phyloP scores from a whole-genome alignment of 2,888 invertebrate genomes.

The Harmothoe impar region DNA sequence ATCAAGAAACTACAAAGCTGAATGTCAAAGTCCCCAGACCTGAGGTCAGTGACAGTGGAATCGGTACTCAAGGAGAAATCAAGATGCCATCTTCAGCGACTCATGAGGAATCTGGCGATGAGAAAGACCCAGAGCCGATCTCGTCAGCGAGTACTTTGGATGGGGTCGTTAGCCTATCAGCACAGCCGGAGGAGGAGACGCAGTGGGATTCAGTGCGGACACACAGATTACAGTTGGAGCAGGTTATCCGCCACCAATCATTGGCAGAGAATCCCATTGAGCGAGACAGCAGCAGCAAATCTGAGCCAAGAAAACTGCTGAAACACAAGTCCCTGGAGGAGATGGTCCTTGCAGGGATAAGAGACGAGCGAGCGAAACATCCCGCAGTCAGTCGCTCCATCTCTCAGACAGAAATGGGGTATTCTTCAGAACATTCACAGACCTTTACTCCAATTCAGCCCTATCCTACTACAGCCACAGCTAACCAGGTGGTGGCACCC shows the following conservation, averaged over 20 bases:
- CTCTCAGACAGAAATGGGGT: background rate
- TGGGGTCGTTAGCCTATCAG: conserved; percentile 38
- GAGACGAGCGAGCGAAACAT: background rate
- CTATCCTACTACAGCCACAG: conserved; percentile 38
- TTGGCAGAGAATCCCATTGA: background rate
- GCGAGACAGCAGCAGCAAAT: background rate
- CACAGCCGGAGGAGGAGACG: conserved; percentile 13
- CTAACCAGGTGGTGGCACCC: background rate
- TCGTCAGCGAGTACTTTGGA: conserved; percentile 47
- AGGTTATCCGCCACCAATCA: conserved; percentile 6
- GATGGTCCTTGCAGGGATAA: background rate
- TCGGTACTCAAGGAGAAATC: background rate
- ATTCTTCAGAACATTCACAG: background rate
- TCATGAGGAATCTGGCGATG: background rate
- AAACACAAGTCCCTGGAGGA: background rate
- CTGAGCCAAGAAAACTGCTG: background rate
- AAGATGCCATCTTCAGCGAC: background rate
- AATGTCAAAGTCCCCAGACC: background rate
- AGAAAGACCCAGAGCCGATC: background rate
- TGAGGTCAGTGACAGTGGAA: conserved; percentile 22
- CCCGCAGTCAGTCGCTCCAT: background rate
- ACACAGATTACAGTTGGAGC: background rate
- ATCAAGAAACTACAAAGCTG: background rate
- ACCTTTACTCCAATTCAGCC: conserved; percentile 62
- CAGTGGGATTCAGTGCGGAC: background rate